These are phyloP conservation scores for Nerophis lumbriciformis DNA, from an alignment of 2,113 vertebrate genomes.

Conservation along the genomic window DNA sequence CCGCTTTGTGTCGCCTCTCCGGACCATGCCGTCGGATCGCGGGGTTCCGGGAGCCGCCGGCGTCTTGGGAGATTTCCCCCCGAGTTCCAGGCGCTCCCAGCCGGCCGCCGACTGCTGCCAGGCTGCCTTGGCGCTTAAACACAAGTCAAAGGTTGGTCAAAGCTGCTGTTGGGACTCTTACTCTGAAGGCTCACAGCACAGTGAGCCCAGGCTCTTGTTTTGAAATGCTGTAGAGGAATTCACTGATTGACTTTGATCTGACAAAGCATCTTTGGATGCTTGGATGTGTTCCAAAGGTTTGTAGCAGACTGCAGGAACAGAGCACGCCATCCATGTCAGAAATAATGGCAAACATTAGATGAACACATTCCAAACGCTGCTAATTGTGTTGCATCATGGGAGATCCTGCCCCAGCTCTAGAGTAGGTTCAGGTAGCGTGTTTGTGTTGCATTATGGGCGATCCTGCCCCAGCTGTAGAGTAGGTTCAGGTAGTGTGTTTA, in stretches of 20 bases:
- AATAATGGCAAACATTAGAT: too few relatives aligned
- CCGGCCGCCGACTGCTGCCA: slow-evolving; percentile 76
- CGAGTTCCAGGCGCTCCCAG: slow-evolving; percentile 73
- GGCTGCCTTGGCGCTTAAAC: slow-evolving; percentile 80
- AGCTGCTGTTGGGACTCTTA: too few relatives aligned
- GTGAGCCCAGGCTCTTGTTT: slow-evolving; percentile 54
- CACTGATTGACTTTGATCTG: slow-evolving; percentile 77
- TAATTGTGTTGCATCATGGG: not conserved
- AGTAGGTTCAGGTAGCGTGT: too few relatives aligned
- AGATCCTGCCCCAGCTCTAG: too few relatives aligned
- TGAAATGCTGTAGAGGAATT: slow-evolving; percentile 74
- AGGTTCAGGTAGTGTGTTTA: too few relatives aligned
- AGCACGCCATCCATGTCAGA: not conserved
- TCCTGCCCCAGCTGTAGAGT: too few relatives aligned
- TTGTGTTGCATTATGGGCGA: too few relatives aligned
- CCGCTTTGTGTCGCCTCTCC: slow-evolving; percentile 52
- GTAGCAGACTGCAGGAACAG: slow-evolving; percentile 1
- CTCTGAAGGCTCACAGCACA: too few relatives aligned
- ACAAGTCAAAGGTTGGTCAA: slow-evolving; percentile 79
- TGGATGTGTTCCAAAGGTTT: slow-evolving; percentile 70
- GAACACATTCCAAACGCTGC: slow-evolving; percentile 5
- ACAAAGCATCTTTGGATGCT: slow-evolving; percentile 76
- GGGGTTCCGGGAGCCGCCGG: slow-evolving; percentile 73
- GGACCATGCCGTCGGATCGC: slow-evolving; percentile 83
- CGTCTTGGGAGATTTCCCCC: slow-evolving; percentile 76